Base-by-base conservation (phyloP, 2,113 vertebrate species). In the Symphodus melops region DNA sequence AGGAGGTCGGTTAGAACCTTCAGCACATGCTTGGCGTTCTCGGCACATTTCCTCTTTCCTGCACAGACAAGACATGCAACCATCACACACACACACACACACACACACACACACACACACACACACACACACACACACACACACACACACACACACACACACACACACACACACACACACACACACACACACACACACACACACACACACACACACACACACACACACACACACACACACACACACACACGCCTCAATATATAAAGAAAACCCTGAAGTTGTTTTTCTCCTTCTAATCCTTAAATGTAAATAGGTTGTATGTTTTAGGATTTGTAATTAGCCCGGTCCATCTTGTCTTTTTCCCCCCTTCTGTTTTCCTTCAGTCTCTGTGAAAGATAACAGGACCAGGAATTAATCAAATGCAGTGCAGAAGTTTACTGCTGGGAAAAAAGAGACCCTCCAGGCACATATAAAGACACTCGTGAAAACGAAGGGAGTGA, bases 1-100 rank as follows among this genome's bases (percentile, higher is more conserved):
- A 99, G 95, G 56, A 99, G 96, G 86, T 97, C 95, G 1, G 96
- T 96, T 14, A 99, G 94, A 65, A 98, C 96, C 87, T 93, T 97
- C 42, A 99, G 95, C 37, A 96, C 94, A 5, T 94, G 94, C 13
- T 96, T 94, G 14, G 95, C 93, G 0, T 93, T 94, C 79, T 94
- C 94, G 56, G 94, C 94, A 84, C 98, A 99, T 91, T 93, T 95
- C 87, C 92, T 95, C 92, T 96, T 99, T 75, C 97, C 98, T 99
- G 90, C 1, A 42, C 21, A 59, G n/a, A n/a, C n/a, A 78, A 72
- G 28, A 33, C 28, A 33, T 4, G 6, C 28, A 5, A 33, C 28
- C 28, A 33, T 33, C 28, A 33, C 28, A 33, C 5, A 33, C 28
- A 33, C 28, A 33, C 28, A 33, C 28, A 33, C 28, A 33, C 28